These are phyloP conservation scores for Sardinella longiceps DNA, from an alignment of 2,797 vertebrate genomes.

Conservation along the genomic window DNA sequence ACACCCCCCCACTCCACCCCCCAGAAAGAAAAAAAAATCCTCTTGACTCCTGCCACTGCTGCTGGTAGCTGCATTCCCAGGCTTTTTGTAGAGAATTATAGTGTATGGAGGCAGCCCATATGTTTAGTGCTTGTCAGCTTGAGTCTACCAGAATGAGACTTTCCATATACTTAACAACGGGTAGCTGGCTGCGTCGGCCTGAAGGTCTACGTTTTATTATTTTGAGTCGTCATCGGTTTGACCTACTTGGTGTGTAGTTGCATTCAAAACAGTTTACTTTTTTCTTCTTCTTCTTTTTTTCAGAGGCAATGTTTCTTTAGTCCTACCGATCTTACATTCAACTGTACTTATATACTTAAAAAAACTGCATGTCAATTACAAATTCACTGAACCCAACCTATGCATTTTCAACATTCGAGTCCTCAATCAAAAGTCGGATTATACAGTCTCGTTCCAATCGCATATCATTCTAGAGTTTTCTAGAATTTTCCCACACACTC, in stretches of 20 bases:
- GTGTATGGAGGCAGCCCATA: conserved; percentile 60
- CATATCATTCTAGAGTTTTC: no score
- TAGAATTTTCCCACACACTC: no score
- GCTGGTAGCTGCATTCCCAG: conserved; percentile 37
- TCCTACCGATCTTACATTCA: background rate
- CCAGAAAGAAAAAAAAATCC: conserved; percentile 35
- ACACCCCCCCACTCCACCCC: background rate
- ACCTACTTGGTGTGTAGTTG: conserved; percentile 5
- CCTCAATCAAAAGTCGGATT: background rate
- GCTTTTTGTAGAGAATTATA: conserved; percentile 57
- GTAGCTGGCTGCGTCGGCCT: background rate
- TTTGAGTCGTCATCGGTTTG: background rate
- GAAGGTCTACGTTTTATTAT: background rate
- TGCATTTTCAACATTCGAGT: background rate
- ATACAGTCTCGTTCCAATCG: no score
- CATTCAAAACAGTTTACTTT: background rate
- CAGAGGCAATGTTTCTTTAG: background rate
- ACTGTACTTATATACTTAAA: background rate
- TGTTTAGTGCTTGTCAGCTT: conserved; percentile 51
- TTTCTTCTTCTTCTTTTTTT: background rate
- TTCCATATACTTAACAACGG: background rate
- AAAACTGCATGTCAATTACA: background rate
- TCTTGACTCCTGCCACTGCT: conserved; percentile 50
- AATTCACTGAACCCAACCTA: background rate
- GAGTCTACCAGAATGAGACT: background rate